phyloP scores from a whole-genome alignment of 1,140 invertebrate species.

The Drosophila micromelanica region DNA sequence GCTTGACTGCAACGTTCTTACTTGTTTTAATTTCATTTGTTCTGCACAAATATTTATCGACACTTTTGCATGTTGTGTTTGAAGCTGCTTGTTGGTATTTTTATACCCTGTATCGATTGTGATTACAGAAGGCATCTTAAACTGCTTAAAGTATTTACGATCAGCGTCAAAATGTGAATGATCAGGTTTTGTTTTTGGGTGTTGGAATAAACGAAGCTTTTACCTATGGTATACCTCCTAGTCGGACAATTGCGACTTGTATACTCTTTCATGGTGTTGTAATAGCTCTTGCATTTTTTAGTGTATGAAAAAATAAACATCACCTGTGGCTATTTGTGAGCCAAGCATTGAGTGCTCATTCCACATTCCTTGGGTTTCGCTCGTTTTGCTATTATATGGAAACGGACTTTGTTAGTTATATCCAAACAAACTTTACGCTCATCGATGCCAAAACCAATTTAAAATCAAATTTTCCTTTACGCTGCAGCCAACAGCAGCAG shows the following conservation, averaged over 20 bases:
- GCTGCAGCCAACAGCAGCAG: conserved; percentile 4
- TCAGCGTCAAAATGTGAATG: too few relatives aligned
- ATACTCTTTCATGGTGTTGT: background rate
- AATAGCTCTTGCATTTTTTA: background rate
- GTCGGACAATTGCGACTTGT: too few relatives aligned
- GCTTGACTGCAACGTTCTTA: too few relatives aligned
- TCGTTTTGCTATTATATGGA: conserved; percentile 36
- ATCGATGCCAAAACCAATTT: conserved; percentile 72
- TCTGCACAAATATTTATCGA: conserved; percentile 62
- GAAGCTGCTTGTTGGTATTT: conserved; percentile 28
- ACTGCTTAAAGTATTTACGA: too few relatives aligned
- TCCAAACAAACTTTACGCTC: conserved; percentile 58
- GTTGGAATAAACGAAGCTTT: too few relatives aligned
- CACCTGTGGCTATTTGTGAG: conserved; percentile 72
- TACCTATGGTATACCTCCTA: too few relatives aligned
- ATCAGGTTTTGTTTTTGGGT: too few relatives aligned
- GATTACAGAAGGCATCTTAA: background rate
- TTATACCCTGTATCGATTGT: background rate
- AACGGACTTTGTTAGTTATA: conserved; percentile 70
- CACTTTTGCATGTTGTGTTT: conserved; percentile 50
- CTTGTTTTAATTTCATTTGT: conserved; percentile 57
- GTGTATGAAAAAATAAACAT: conserved; percentile 36
- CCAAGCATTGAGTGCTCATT: conserved; percentile 41
- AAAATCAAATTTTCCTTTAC: conserved; percentile 74
- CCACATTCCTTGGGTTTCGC: conserved; percentile 11